Conservation (phyloP, 2,888 invertebrate species). For the Steinernema carpocapsae region DNA sequence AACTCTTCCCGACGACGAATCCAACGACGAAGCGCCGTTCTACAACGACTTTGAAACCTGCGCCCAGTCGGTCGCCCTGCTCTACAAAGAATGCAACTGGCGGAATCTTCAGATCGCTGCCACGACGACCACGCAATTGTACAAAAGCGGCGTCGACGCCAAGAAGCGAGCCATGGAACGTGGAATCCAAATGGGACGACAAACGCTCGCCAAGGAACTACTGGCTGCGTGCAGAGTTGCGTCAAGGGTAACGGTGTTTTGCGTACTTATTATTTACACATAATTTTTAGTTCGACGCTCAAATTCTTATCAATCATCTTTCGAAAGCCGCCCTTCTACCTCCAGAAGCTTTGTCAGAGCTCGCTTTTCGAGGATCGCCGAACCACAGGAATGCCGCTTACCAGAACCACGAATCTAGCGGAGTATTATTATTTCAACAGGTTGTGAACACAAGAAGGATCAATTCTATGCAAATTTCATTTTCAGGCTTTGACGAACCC, state of each 20-base stretch:
- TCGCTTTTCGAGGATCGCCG: neutral
- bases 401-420: slow-evolving; percentile 37
- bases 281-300: slow-evolving; percentile 27
- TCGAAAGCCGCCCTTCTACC: slow-evolving; percentile 24
- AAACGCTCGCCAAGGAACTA: slow-evolving; percentile 58
- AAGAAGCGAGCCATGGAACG: slow-evolving; percentile 57
- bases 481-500: neutral
- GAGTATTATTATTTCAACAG: slow-evolving; percentile 63
- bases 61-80: slow-evolving; percentile 53
- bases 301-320: neutral
- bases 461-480: slow-evolving; percentile 15
- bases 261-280: too few species aligned
- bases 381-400: neutral
- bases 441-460: slow-evolving; percentile 36
- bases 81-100: slow-evolving; percentile 59
- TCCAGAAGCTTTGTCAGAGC: slow-evolving; percentile 13
- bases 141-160: slow-evolving; percentile 57
- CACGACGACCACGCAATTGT: slow-evolving; percentile 63
- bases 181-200: slow-evolving; percentile 57
- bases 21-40: slow-evolving; percentile 44
- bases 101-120: slow-evolving; percentile 59
- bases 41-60: slow-evolving; percentile 47
- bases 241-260: slow-evolving; percentile 17
- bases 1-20: slow-evolving; percentile 44
- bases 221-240: slow-evolving; percentile 43